phyloP scores from a whole-genome alignment of 2,113 vertebrate species.

The Dolichotis patagonum region DNA sequence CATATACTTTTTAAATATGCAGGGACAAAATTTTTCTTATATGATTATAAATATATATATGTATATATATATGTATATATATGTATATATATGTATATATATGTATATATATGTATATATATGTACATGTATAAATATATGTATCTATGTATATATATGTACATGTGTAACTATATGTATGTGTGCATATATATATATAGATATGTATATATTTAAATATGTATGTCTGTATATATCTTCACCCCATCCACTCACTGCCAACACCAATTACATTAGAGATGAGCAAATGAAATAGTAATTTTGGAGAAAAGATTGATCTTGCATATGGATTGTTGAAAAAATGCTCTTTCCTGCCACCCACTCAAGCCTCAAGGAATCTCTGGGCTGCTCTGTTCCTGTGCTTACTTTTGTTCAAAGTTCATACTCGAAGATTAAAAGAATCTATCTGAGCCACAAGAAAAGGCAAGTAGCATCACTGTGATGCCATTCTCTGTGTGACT shows the following conservation, averaged over 20 bases:
- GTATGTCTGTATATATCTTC: not conserved
- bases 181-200: not conserved
- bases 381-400: not conserved
- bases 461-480: accelerated
- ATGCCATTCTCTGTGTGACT: not conserved
- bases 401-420: constrained; percentile 32
- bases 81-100: not conserved
- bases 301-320: constrained; percentile 50
- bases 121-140: not conserved
- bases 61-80: not conserved
- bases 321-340: constrained; percentile 3
- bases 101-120: not conserved
- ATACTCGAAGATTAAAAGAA: not conserved
- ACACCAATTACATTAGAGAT: not conserved
- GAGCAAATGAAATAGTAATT: constrained; percentile 55
- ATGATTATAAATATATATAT: not conserved
- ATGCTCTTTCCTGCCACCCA: not conserved
- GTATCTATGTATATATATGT: not conserved
- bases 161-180: not conserved
- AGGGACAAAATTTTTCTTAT: not conserved
- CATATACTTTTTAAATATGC: not conserved
- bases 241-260: not conserved
- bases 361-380: not conserved
- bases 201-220: not conserved
- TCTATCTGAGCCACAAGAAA: not conserved